These are phyloP conservation scores for Axea sp. DNA, from an alignment of 2,888 invertebrate species.

Conservation along the genomic window DNA sequence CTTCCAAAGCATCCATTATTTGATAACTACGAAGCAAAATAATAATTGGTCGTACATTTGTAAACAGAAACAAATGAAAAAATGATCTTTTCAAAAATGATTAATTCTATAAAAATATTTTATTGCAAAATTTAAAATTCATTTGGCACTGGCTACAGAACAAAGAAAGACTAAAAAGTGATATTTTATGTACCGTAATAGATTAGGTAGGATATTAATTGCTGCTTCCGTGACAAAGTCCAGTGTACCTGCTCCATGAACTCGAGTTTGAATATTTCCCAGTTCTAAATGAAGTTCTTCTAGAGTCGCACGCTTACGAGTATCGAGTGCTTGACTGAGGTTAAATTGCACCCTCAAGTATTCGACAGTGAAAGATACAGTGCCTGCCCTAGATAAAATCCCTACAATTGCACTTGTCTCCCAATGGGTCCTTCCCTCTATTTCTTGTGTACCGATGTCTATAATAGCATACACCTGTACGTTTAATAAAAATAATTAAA, in stretches of 20 bases:
- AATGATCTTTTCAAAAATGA: too few species aligned
- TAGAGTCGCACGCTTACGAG: slow-evolving; percentile 85
- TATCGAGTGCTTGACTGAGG: slow-evolving; percentile 88
- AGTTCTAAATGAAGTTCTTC: slow-evolving; percentile 88
- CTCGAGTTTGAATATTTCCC: slow-evolving; percentile 91
- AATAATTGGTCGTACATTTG: too few species aligned
- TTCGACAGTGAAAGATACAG: slow-evolving; percentile 88
- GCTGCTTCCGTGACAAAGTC: slow-evolving; percentile 91
- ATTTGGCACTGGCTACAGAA: too few species aligned
- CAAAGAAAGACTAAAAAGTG: too few species aligned
- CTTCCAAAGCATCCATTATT: slow-evolving; percentile 91
- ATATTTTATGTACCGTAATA: slow-evolving; percentile 83
- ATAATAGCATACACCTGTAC: slow-evolving; percentile 81
- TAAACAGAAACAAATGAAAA: too few species aligned
- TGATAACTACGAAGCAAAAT: slow-evolving; percentile 82
- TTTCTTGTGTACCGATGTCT: slow-evolving; percentile 89
- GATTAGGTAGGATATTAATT: slow-evolving; percentile 90
- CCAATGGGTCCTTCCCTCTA: slow-evolving; percentile 90
- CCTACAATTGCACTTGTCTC: slow-evolving; percentile 86
- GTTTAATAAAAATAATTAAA: too few species aligned
- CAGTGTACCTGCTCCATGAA: slow-evolving; percentile 91
- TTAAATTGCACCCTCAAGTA: slow-evolving; percentile 86
- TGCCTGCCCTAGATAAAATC: slow-evolving; percentile 85
- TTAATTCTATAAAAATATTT: too few species aligned
- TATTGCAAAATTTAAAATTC: too few species aligned